These are phyloP conservation scores for Benitochromis conjunctus DNA, from an alignment of 2,113 vertebrate genomes.

Conservation along the genomic window DNA sequence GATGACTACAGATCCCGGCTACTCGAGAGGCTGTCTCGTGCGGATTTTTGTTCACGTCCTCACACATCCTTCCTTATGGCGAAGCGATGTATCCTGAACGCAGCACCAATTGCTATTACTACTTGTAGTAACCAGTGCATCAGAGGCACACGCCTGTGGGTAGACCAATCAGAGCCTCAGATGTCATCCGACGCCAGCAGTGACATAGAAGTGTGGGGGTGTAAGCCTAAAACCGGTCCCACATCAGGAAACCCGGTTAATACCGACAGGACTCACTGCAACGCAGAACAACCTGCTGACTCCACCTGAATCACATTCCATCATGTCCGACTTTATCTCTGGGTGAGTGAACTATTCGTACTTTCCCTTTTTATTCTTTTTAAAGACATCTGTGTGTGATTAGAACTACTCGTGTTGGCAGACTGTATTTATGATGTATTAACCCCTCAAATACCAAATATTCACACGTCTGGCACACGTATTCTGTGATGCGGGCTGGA, in stretches of 20 bases:
- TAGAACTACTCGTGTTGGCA: background rate
- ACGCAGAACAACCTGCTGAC: background rate
- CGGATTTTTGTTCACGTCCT: background rate
- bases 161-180: constrained; percentile 14
- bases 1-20: background rate
- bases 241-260: background rate
- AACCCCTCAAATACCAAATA: background rate
- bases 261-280: background rate
- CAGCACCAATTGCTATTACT: background rate
- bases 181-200: background rate
- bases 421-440: background rate
- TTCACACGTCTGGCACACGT: background rate
- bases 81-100: background rate
- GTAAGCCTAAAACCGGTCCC: background rate
- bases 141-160: background rate
- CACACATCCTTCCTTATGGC: background rate
- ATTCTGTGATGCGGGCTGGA: background rate
- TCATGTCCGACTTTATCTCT: background rate
- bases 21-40: background rate
- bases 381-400: background rate
- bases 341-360: constrained; percentile 18
- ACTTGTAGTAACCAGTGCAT: background rate
- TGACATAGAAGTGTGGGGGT: background rate
- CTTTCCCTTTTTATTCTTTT: background rate
- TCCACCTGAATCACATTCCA: background rate